These are phyloP conservation scores for Hylomyscus alleni DNA, from an alignment of 2,797 vertebrate species.

Conservation along the genomic window DNA sequence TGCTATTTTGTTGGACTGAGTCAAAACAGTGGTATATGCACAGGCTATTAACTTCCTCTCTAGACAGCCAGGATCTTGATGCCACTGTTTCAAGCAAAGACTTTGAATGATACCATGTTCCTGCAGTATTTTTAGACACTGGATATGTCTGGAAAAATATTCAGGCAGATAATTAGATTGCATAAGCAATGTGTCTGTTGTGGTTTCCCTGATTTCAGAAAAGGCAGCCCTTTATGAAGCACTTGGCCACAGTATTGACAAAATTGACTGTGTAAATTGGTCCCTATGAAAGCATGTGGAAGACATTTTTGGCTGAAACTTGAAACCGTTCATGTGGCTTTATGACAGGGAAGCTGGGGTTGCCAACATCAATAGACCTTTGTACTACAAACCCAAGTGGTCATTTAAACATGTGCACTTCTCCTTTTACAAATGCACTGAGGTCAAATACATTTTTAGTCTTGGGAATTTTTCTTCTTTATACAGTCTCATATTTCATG, in stretches of 20 bases:
- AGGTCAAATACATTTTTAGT: constrained; percentile 93
- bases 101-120: constrained; percentile 90
- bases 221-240: constrained; percentile 92
- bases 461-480: constrained; percentile 92
- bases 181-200: constrained; percentile 92
- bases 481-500: constrained; percentile 91
- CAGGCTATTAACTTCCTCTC: constrained; percentile 85
- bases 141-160: constrained; percentile 93
- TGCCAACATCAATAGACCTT: constrained; percentile 94
- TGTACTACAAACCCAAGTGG: constrained; percentile 93
- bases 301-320: constrained; percentile 92
- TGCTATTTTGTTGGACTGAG: constrained; percentile 86
- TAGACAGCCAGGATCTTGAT: constrained; percentile 90
- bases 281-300: constrained; percentile 92
- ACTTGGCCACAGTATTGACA: constrained; percentile 88
- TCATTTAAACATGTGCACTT: constrained; percentile 93
- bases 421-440: constrained; percentile 90
- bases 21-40: constrained; percentile 85
- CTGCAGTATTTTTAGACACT: constrained; percentile 91
- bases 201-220: constrained; percentile 91
- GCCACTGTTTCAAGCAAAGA: constrained; percentile 88
- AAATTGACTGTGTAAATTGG: constrained; percentile 92
- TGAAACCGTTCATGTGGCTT: constrained; percentile 94
- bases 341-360: constrained; percentile 90
- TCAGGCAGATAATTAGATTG: constrained; percentile 93